phyloP scores from a whole-genome alignment of 2,888 invertebrate genomes.

The Eupeodes latifasciatus region DNA sequence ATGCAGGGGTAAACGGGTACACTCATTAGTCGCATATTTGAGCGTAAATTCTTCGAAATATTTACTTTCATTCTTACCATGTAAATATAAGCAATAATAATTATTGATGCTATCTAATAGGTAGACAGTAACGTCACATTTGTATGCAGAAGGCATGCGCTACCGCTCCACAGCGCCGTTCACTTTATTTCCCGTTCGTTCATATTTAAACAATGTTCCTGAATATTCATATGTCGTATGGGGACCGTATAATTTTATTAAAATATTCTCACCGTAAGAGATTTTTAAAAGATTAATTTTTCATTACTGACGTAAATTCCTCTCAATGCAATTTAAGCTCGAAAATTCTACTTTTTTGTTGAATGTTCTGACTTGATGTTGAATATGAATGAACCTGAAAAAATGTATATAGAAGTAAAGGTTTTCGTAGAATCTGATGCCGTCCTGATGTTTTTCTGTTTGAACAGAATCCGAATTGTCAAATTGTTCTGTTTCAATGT shows the following conservation, averaged over 20 bases:
- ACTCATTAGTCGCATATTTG: constrained; percentile 50
- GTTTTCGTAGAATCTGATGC: too few relatives aligned
- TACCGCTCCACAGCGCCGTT: background rate
- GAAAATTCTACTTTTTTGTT: too few relatives aligned
- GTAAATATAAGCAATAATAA: constrained; percentile 31
- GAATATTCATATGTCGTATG: constrained; percentile 51
- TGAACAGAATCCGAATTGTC: too few relatives aligned
- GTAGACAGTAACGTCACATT: constrained; percentile 25
- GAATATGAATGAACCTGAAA: too few relatives aligned
- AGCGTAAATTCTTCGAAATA: constrained; percentile 59
- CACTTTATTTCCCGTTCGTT: constrained; percentile 63
- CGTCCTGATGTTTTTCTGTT: too few relatives aligned
- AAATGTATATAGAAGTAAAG: too few relatives aligned
- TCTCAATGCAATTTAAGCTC: background rate
- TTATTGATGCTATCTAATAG: background rate
- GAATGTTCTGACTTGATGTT: background rate
- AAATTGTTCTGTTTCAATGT: too few relatives aligned
- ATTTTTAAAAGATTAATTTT: background rate
- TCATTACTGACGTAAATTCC: background rate
- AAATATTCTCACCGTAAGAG: constrained; percentile 46
- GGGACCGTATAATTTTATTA: constrained; percentile 24
- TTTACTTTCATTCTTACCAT: constrained; percentile 73
- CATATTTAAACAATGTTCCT: constrained; percentile 48
- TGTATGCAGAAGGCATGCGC: constrained; percentile 54
- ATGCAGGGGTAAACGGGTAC: background rate